phyloP scores from a whole-genome alignment of 2,888 invertebrate species.

The Eupithecia abbreviata region DNA sequence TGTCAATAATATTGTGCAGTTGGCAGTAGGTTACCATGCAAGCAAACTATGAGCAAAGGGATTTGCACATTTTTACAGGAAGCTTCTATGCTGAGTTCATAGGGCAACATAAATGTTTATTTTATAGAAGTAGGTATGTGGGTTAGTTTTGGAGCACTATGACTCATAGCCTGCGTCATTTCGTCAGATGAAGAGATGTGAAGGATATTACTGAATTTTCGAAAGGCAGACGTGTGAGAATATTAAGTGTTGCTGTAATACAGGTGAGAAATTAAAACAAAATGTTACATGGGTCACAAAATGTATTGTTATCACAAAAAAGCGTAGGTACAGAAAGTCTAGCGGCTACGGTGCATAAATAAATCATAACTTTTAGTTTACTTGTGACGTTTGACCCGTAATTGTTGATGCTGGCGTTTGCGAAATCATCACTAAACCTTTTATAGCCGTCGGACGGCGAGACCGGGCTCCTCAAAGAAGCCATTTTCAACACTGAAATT shows the following conservation, averaged over 20 bases:
- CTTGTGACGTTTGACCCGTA: constrained; percentile 86
- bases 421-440: constrained; percentile 86
- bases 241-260: constrained; percentile 50
- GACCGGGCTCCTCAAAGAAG: constrained; percentile 83
- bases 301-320: constrained; percentile 80
- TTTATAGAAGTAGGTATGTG: constrained; percentile 47
- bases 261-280: constrained; percentile 73
- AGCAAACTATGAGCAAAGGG: constrained; percentile 48
- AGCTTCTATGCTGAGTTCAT: constrained; percentile 42
- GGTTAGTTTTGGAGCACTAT: constrained; percentile 56
- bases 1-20: background rate
- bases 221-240: constrained; percentile 45
- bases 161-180: constrained; percentile 73
- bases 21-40: constrained; percentile 42
- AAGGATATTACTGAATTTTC: constrained; percentile 57
- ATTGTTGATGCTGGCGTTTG: constrained; percentile 82
- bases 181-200: constrained; percentile 52
- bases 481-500: constrained; percentile 78
- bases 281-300: constrained; percentile 71
- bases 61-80: constrained; percentile 29
- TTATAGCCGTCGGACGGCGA: constrained; percentile 86
- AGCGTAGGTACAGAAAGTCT: constrained; percentile 73
- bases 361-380: constrained; percentile 79
- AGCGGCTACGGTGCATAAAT: constrained; percentile 78
- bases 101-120: constrained; percentile 56